Conservation (phyloP, 1,140 invertebrate genomes). For the Euura lappo region DNA sequence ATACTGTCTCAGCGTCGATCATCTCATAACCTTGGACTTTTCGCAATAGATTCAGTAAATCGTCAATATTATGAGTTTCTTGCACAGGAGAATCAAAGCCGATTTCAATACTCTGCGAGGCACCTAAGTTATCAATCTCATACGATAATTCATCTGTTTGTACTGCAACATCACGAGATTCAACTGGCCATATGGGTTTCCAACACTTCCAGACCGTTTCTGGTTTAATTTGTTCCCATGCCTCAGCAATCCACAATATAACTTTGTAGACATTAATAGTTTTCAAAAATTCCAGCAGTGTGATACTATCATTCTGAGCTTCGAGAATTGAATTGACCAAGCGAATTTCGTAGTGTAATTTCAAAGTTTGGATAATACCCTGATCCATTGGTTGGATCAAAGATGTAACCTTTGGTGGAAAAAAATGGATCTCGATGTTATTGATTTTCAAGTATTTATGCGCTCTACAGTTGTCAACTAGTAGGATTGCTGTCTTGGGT, state of each 20-base stretch:
- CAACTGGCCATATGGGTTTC: not conserved
- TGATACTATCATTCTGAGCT: slow-evolving; percentile 17
- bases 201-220: not conserved
- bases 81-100: too few species aligned
- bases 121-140: too few species aligned
- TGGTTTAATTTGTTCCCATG: not conserved
- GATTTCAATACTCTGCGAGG: too few species aligned
- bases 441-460: slow-evolving; percentile 25
- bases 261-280: not conserved
- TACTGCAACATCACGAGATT: not conserved
- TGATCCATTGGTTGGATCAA: slow-evolving; percentile 43
- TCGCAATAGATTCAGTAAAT: too few species aligned
- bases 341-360: slow-evolving; percentile 12
- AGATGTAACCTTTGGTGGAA: slow-evolving; percentile 52
- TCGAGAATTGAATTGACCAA: slow-evolving; percentile 15
- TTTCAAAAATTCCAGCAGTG: slow-evolving; percentile 13
- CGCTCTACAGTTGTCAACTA: slow-evolving; percentile 39
- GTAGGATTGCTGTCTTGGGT: slow-evolving; percentile 28
- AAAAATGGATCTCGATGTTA: slow-evolving; percentile 41
- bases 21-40: too few species aligned
- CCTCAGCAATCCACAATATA: not conserved
- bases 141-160: slow-evolving; percentile 9
- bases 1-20: too few species aligned
- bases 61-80: too few species aligned
- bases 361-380: slow-evolving; percentile 17